phyloP scores from a whole-genome alignment of 2,888 invertebrate species.

The Polyommatus icarus region DNA sequence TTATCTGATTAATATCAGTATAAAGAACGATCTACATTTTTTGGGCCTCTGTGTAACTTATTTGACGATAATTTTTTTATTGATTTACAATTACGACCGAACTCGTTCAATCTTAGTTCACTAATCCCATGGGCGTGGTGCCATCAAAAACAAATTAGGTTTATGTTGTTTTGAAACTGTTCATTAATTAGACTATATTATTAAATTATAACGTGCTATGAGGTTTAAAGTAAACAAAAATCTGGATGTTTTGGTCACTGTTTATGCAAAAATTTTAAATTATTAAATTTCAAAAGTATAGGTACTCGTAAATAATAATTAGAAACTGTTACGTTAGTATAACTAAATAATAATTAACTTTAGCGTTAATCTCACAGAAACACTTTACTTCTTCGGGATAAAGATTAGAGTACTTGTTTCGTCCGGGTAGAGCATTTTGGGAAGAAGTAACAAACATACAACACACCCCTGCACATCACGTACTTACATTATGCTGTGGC shows the following conservation, averaged over 20 bases:
- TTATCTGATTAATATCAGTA: background rate
- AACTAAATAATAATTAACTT: no score
- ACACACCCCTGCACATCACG: no score
- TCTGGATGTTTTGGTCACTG: background rate
- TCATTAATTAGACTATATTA: background rate
- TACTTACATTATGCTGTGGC: no score
- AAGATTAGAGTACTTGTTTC: no score
- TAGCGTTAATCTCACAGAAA: no score
- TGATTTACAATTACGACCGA: constrained; percentile 28
- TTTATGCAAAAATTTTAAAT: background rate
- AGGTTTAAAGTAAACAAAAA: background rate
- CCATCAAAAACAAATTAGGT: constrained; percentile 31
- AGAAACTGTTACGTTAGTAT: no score
- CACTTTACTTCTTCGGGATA: no score
- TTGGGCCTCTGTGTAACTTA: background rate
- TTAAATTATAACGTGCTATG: background rate
- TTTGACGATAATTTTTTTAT: background rate
- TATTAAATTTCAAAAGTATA: no score
- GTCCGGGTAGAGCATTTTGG: no score
- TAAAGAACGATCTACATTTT: background rate
- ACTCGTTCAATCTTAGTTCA: constrained; percentile 17
- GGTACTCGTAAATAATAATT: no score
- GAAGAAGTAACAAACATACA: no score
- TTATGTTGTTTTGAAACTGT: constrained; percentile 11
- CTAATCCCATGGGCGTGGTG: constrained; percentile 28